A percentile compares a stretch with the other conserved stretches of the same genome.
Evolutionary conservation across 1,140 invertebrate species (phyloP).

Genomic region (Bombus soroeensis): DNA sequence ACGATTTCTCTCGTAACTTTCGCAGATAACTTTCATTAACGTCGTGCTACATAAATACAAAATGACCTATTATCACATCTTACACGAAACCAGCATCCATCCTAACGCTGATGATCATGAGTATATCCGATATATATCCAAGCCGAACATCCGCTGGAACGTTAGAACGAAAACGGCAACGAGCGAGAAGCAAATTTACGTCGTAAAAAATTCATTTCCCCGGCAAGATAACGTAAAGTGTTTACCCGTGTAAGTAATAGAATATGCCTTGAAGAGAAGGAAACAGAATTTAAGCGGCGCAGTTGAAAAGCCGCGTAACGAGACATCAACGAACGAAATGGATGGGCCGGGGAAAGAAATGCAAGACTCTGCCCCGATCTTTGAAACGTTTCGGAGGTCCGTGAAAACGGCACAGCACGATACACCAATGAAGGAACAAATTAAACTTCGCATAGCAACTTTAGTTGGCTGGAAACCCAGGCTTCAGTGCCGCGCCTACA

Average conservation of each 20-base stretch:
- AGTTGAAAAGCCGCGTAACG: background rate
- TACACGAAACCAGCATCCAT: background rate
- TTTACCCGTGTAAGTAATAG: background rate
- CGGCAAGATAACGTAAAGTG: background rate
- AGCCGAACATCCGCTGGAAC: background rate
- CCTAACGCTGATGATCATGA: too few relatives aligned
- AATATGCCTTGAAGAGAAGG: background rate
- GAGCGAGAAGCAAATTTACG: background rate
- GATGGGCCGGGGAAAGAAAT: background rate
- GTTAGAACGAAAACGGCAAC: background rate
- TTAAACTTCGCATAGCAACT: background rate
- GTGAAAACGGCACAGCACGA: too few relatives aligned
- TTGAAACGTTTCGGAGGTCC: background rate
- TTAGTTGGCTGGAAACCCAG: background rate
- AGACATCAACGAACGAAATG: background rate
- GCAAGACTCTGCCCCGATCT: background rate
- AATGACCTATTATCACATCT: background rate
- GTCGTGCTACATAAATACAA: background rate
- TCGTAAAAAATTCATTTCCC: background rate
- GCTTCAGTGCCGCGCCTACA: background rate
- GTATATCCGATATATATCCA: too few relatives aligned
- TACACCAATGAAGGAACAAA: background rate
- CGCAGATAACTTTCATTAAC: background rate
- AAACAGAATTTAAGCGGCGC: background rate
- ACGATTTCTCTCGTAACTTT: too few relatives aligned